Conservation (phyloP, 2,888 invertebrate species). For the Spisula subtruncata region DNA sequence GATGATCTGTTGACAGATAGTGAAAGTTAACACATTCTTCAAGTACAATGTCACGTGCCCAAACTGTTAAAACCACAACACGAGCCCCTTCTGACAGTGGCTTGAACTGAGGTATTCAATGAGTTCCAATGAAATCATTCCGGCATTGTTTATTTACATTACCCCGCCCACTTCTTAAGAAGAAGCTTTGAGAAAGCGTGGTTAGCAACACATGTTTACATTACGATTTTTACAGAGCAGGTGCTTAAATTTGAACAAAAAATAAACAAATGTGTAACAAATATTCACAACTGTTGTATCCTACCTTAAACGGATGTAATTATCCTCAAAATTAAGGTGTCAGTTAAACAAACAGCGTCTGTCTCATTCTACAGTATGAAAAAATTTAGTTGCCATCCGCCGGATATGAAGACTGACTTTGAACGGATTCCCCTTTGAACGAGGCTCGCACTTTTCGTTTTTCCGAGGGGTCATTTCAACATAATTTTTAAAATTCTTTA, state of each 20-base stretch:
- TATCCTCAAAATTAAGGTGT: background rate
- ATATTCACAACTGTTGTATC: background rate
- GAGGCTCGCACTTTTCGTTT: conserved; percentile 59
- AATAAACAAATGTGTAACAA: background rate
- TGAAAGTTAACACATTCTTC: no score
- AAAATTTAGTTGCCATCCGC: conserved; percentile 41
- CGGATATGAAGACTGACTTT: conserved; percentile 46
- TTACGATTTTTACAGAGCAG: background rate
- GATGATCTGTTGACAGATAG: no score
- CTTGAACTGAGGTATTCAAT: no score
- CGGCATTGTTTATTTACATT: conserved; percentile 9
- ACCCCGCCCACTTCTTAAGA: conserved; percentile 53
- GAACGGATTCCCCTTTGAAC: no score
- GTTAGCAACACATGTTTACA: conserved; percentile 69
- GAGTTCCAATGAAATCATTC: background rate
- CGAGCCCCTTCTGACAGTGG: no score
- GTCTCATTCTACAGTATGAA: background rate
- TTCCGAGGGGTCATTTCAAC: conserved; percentile 9
- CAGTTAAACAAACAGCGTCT: background rate
- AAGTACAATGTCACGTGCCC: no score
- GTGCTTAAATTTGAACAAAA: background rate
- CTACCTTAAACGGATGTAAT: background rate
- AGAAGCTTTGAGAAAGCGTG: conserved; percentile 67
- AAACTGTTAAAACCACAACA: no score
- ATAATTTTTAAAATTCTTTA: background rate